Evolutionary conservation across 2,113 vertebrate genomes (phyloP).

Genomic region (Sphaerodactylus townsendi): DNA sequence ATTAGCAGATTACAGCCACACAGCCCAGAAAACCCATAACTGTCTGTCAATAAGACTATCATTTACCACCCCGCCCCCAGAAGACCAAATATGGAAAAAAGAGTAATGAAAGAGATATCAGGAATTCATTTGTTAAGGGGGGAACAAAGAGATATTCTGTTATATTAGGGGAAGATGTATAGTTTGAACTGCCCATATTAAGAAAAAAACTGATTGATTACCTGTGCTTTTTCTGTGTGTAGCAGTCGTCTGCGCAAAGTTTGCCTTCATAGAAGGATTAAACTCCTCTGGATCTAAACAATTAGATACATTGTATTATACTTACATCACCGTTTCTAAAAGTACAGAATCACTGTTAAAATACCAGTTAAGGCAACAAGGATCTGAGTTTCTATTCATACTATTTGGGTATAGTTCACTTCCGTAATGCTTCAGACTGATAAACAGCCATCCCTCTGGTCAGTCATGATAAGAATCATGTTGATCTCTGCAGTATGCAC

Average conservation of each 20-base stretch:
- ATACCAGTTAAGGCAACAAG: neutral
- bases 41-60: too few relatives aligned
- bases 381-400: neutral
- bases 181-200: neutral
- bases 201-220: conserved; percentile 35
- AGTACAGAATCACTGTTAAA: neutral
- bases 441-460: too few relatives aligned
- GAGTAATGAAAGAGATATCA: too few relatives aligned
- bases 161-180: too few relatives aligned
- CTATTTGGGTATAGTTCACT: neutral
- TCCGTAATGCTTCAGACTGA: too few relatives aligned
- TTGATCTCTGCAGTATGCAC: too few relatives aligned
- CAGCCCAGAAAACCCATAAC: too few relatives aligned
- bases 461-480: neutral
- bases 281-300: conserved; percentile 49
- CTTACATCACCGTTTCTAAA: neutral
- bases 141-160: too few relatives aligned
- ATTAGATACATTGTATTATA: neutral
- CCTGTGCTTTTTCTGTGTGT: conserved; percentile 1
- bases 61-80: too few relatives aligned
- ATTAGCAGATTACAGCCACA: too few relatives aligned
- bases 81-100: too few relatives aligned
- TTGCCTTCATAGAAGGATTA: conserved; percentile 26
- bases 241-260: neutral
- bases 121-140: too few relatives aligned